Evolutionary conservation across 1,140 invertebrate genomes (phyloP).

Genomic region (Octopus sinensis): DNA sequence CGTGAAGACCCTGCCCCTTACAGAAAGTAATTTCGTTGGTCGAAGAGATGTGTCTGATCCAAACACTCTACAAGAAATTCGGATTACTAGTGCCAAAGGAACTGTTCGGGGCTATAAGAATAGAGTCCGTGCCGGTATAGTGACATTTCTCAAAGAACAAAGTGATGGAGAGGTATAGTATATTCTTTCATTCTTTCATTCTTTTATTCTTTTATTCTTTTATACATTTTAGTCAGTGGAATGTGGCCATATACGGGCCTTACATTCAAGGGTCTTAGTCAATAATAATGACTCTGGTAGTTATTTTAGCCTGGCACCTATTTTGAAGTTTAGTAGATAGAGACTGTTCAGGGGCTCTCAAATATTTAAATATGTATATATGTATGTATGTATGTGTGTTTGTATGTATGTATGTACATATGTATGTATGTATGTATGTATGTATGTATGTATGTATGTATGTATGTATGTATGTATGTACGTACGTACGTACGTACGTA

Average conservation of each 20-base stretch:
- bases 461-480: no score
- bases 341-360: no score
- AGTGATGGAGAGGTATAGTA: neutral
- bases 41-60: constrained; percentile 41
- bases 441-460: neutral
- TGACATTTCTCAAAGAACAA: constrained; percentile 70
- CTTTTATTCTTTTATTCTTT: neutral
- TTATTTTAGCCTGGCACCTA: no score
- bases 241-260: no score
- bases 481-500: no score
- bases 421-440: neutral
- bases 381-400: neutral
- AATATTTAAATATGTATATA: neutral
- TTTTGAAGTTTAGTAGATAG: no score
- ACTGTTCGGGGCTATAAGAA: constrained; percentile 91
- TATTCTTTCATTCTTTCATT: neutral
- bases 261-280: no score
- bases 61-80: constrained; percentile 33
- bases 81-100: constrained; percentile 70
- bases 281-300: no score
- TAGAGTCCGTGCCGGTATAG: constrained; percentile 86
- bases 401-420: neutral
- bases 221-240: no score
- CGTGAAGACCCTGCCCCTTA: no score
- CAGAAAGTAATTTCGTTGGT: constrained; percentile 33